Conservation (phyloP, 2,888 invertebrate species). For the Oscheius sp. region DNA sequence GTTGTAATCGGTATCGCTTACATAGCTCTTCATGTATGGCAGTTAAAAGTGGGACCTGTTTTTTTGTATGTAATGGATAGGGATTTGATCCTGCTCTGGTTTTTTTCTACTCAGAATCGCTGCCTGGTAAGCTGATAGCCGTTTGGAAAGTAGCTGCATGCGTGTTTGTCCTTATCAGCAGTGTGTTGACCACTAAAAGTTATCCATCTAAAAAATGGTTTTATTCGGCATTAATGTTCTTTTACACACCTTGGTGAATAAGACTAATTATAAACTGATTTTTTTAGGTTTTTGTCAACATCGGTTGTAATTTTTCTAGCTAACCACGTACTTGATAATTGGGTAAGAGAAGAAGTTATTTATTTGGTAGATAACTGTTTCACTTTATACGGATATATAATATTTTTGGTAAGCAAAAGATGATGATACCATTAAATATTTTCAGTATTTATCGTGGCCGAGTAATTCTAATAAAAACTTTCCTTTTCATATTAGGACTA, state of each 20-base stretch:
- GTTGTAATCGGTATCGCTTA: conserved; percentile 33
- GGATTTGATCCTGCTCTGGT: conserved; percentile 90
- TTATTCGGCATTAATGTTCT: conserved; percentile 83
- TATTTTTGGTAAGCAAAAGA: conserved; percentile 77
- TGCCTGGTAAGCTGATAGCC: conserved; percentile 80
- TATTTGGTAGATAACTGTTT: conserved; percentile 79
- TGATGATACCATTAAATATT: conserved; percentile 14
- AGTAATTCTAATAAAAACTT: conserved; percentile 87
- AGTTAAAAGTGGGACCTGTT: conserved; percentile 35
- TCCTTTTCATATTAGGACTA: conserved; percentile 88
- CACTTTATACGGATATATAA: conserved; percentile 78
- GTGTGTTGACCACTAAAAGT: conserved; percentile 82
- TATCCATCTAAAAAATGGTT: conserved; percentile 85
- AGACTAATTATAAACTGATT: neutral
- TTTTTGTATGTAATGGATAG: conserved; percentile 73
- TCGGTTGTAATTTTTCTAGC: conserved; percentile 83
- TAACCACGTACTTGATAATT: conserved; percentile 83
- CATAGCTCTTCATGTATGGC: conserved; percentile 53
- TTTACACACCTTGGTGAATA: conserved; percentile 83
- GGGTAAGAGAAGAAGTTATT: conserved; percentile 82
- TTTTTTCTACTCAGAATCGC: conserved; percentile 87
- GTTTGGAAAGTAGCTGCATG: conserved; percentile 77
- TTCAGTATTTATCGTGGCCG: conserved; percentile 83
- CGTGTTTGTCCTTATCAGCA: conserved; percentile 81
- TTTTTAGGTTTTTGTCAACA: conserved; percentile 81